Percentiles rank a stretch among this genome's conserved stretches.
phyloP scores from a whole-genome alignment of 2,888 invertebrate genomes.

The Branchipolynoe longqiensis region DNA sequence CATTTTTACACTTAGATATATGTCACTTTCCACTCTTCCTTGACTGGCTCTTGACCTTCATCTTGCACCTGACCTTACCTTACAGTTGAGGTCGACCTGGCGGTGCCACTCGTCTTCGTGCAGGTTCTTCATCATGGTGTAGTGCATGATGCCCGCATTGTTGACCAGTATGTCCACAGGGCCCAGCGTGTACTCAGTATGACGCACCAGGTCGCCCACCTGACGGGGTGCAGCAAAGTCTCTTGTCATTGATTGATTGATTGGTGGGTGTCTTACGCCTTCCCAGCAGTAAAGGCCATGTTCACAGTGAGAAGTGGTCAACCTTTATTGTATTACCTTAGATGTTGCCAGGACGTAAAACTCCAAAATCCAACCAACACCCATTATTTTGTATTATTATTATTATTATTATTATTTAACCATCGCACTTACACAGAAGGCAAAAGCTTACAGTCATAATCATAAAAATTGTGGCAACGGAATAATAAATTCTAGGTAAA shows the following conservation, averaged over 20 bases:
- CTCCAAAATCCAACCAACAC: too few species aligned
- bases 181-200: conserved; percentile 77
- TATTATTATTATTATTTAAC: too few species aligned
- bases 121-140: conserved; percentile 81
- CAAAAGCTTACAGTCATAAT: too few species aligned
- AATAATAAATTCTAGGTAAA: too few species aligned
- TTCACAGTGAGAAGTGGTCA: neutral
- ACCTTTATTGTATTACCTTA: neutral
- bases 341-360: neutral
- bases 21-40: too few species aligned
- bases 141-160: conserved; percentile 82
- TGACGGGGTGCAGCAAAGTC: conserved; percentile 64
- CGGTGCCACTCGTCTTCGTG: conserved; percentile 81
- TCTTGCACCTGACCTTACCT: conserved; percentile 74
- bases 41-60: too few species aligned
- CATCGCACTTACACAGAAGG: too few species aligned
- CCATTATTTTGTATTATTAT: neutral
- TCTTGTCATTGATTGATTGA: neutral
- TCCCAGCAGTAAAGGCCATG: neutral
- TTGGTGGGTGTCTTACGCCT: neutral
- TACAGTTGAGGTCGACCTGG: conserved; percentile 82
- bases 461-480: too few species aligned
- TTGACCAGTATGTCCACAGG: conserved; percentile 81
- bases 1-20: too few species aligned
- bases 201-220: conserved; percentile 76